Base-by-base conservation (phyloP, 2,888 invertebrate species). In the Strigamia transsilvanica region DNA sequence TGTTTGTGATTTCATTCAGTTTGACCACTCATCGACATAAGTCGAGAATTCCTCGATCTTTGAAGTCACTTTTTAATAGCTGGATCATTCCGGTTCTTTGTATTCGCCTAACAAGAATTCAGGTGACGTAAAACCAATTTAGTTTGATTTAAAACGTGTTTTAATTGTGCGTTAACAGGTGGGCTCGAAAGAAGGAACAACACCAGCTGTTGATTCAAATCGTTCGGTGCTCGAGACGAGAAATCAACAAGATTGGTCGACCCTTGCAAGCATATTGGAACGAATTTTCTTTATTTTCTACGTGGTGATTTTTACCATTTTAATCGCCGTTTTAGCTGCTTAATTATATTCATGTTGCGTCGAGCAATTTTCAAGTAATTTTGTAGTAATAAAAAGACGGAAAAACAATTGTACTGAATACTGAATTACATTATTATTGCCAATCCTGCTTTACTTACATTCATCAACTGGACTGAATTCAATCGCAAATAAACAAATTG, bases 201-300 rank as follows among this genome's bases (percentile, higher is more conserved):
- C 51, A 5, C 51, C 51, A 51, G 51, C 51, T 51, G 51, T 51
- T 18, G 51, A 51, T 51, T 51, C 51, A 51, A 51, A 51, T 18
- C 51, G 51, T 15, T 51, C 51, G 12, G 51, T 51, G 18, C 18
- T 51, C n/a, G 51, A 51, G 6, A 51, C 51, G 6, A 15, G 51
- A 15, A 38, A 38, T 38, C 38, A 38, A 38, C 42, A 80, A 21
- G 73, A 73, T 27, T 73, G 73, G 73, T 27, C 27, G 3, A 27
- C 27, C 2, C 23, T 73, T 13, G 73, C 73, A 1, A 10, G 12
- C 13, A 27, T 27, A 3, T n/a, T 61, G 5, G 27, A 32, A 9
- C 9, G 73, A 73, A 1, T 73, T 13, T 23, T 23, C 6, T 73
- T 73, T 32, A 23, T 73, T 9, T 0, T 73, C 13, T 73, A 73